Conservation (phyloP, 2,797 vertebrate genomes). For the Mycteria americana region DNA sequence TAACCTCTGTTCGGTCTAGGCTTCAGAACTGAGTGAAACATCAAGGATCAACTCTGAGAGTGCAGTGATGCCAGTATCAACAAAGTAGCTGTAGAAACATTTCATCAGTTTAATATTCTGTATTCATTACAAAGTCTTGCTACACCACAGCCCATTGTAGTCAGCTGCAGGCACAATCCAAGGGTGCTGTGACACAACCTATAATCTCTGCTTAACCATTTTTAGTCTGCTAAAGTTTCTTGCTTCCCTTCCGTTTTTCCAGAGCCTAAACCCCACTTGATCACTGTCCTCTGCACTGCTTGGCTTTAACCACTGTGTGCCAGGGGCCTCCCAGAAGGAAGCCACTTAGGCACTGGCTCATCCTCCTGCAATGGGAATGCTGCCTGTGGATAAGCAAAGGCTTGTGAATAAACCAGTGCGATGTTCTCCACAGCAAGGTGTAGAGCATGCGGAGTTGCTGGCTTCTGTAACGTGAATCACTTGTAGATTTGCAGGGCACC, state of each 20-base stretch:
- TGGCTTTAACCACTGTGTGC: conserved; percentile 15
- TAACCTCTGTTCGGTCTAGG: background rate
- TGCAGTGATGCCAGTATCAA: background rate
- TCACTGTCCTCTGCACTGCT: background rate
- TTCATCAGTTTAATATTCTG: background rate
- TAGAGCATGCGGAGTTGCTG: background rate
- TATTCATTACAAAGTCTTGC: background rate
- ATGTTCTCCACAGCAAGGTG: background rate
- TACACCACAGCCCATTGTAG: background rate
- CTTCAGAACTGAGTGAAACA: background rate
- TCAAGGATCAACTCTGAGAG: background rate
- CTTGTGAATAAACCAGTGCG: background rate
- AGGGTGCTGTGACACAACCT: background rate
- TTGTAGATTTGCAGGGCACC: background rate
- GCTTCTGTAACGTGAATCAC: background rate
- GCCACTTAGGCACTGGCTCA: fast-evolving
- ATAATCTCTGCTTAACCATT: background rate
- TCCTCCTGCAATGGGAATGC: background rate
- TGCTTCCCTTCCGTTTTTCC: background rate
- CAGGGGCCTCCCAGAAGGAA: background rate
- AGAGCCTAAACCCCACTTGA: background rate
- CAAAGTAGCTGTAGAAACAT: background rate
- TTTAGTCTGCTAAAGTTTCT: background rate
- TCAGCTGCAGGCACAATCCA: background rate
- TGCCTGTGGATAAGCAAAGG: background rate